Base-by-base conservation (phyloP, 2,888 invertebrate species). In the Volucella inflata region DNA sequence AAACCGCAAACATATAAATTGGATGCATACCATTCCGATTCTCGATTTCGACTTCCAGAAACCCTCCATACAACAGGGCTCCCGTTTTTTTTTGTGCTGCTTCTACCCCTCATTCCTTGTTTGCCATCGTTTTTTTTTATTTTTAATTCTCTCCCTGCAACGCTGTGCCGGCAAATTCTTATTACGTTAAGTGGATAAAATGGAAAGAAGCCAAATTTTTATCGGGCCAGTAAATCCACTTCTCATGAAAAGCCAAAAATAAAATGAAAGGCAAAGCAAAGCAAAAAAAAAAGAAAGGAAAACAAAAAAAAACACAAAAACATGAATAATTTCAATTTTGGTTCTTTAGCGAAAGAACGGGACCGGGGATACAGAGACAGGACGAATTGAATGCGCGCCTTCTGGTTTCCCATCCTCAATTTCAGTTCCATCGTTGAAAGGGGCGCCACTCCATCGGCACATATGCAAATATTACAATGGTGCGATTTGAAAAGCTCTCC, bases 121-220 rank as follows among this genome's bases (percentile, higher is more conserved):
- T 30, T 1, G 30, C 30, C 30, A n/a, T n/a, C n/a, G 2, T 36
- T 44, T 21, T 14, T 44, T 12, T 62, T 38, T 48, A 2, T 60
- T 51, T 42, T 36, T 64, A 59, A 11, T 55, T 40, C 17, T 46
- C 36, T 60, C 36, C 60, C 55, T 59, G 64, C 62, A 84, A 59
- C 59, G 59, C 70, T 67, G 65, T 76, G 71, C 55, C 67, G 77
- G 53, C 87, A 88, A 89, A 89, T 89, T 89, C 89, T 89, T 89
- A 89, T 89, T 89, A 89, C 88, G 88, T 89, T 89, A 89, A 89
- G 89, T 89, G 89, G 88, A 89, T 89, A 88, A 89, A 88, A 89
- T 89, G 89, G 88, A 89, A 89, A 88, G 89, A 89, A 89, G 89
- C 89, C 89, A 89, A 89, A 88, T 87, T 88, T 88, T 89, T 88